phyloP scores from a whole-genome alignment of 2,888 invertebrate genomes.

The Pandemis corylana region DNA sequence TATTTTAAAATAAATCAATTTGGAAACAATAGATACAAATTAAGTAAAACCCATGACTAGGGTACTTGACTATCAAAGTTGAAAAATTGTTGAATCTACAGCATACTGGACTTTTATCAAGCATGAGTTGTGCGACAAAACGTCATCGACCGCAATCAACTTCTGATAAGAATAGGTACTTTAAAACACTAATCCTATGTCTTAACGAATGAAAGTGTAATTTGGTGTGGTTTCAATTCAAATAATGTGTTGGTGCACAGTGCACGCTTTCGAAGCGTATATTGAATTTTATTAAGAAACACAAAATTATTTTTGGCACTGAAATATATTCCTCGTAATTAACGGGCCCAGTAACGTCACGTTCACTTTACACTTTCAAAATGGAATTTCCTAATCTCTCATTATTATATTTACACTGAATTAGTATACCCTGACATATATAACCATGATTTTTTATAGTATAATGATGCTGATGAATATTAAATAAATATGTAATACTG shows the following conservation, averaged over 20 bases:
- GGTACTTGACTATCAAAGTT: neutral
- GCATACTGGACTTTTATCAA: neutral
- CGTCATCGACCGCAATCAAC: too few relatives aligned
- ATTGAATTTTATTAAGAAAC: conserved; percentile 21
- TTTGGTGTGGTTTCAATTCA: conserved; percentile 22
- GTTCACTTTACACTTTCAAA: conserved; percentile 29
- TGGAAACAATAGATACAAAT: neutral
- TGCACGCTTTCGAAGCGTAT: conserved; percentile 7
- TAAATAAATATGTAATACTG: conserved; percentile 66
- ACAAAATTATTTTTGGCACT: conserved; percentile 39
- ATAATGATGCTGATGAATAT: conserved; percentile 56
- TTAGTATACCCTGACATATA: conserved; percentile 60
- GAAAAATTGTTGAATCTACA: neutral
- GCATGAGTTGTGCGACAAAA: neutral
- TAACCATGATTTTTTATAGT: conserved; percentile 59
- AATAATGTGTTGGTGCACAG: conserved; percentile 17
- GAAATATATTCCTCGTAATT: conserved; percentile 24
- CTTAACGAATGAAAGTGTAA: neutral
- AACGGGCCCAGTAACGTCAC: conserved; percentile 21
- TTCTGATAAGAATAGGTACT: too few relatives aligned
- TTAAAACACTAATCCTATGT: too few relatives aligned
- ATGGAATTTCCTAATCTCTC: conserved; percentile 23
- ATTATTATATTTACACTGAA: conserved; percentile 36
- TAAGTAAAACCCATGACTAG: neutral
- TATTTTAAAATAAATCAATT: too few relatives aligned